Evolutionary conservation across 2,888 invertebrate species (phyloP), one percentile per base, ranked within the genome.

Genomic region (Macrosoma leucophasiata): DNA sequence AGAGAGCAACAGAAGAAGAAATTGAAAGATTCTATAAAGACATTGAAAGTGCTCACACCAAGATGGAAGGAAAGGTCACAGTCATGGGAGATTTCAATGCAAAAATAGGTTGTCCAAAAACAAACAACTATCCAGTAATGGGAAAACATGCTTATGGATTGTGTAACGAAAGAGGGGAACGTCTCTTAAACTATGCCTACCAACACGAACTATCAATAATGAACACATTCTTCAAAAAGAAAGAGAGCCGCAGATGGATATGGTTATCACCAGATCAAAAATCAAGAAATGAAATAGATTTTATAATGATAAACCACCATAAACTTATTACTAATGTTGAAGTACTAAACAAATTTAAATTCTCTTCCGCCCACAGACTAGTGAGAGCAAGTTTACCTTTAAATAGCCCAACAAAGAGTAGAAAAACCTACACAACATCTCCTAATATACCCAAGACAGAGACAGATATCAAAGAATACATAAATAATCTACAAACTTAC

Each of bases 181-280:
- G 38, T 2, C 37, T 48, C 4, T 19, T 47, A 23, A 20, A 36
- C 12, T 40, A 31, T 33, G 39, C 46, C 5, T 20, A 24, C 2
- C 36, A 45, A 29, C 4, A 50, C n/a, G 40, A 41, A 13, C 19
- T 46, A 10, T 11, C 33, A 23, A 36, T 43, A 12, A 40, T 49
- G 32, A 41, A 49, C 10, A 36, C 44, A 4, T 36, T 14, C 7
- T 39, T 33, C 7, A 42, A 42, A n/a, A 38, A 30, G 9, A 40
- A 31, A 22, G 13, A 13, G 7, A 24, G 18, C 4, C 27, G 24
- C 11, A 32, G 31, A 26, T 41, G 41, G 39, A 41, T 34, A 3
- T 41, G 39, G 44, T 2, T 35, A 18, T 40, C 43, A 19, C 36
- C 39, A 1, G 26, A 32, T 12, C 11, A 33, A 12, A 36, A 28